These are phyloP conservation scores for Solenopsis invicta DNA, from an alignment of 1,140 invertebrate genomes.

Conservation along the genomic window DNA sequence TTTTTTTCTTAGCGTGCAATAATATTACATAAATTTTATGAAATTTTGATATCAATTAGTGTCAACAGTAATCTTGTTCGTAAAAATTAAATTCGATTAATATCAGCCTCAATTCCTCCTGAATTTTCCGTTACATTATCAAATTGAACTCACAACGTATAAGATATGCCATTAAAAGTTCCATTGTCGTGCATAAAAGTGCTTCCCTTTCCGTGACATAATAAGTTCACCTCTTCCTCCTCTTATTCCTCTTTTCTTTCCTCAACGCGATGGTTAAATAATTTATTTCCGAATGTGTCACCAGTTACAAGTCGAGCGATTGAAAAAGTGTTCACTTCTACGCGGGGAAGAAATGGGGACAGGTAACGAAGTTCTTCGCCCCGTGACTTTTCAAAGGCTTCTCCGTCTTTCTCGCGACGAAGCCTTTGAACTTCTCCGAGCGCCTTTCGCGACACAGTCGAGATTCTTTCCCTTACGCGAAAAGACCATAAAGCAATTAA, in stretches of 20 bases:
- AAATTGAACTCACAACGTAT: background rate
- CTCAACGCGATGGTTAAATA: slow-evolving; percentile 15
- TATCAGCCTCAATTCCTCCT: background rate
- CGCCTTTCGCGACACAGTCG: slow-evolving; percentile 34
- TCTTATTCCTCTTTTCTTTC: background rate
- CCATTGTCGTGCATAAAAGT: slow-evolving; percentile 1
- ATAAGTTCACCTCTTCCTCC: background rate
- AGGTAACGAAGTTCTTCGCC: slow-evolving; percentile 59
- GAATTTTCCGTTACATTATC: background rate
- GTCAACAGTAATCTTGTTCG: no score
- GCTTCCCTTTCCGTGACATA: background rate
- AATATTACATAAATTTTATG: no score
- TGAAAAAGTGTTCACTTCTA: slow-evolving; percentile 14
- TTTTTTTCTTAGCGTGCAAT: no score
- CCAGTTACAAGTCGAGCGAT: slow-evolving; percentile 46
- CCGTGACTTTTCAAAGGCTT: slow-evolving; percentile 76
- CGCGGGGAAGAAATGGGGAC: background rate
- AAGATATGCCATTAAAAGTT: background rate
- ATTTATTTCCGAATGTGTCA: slow-evolving; percentile 41
- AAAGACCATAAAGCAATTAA: slow-evolving; percentile 64
- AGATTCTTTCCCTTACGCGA: slow-evolving; percentile 53
- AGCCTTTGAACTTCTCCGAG: slow-evolving; percentile 67
- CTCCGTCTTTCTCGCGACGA: slow-evolving; percentile 55
- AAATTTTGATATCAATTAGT: no score
- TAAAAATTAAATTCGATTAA: background rate